These are phyloP conservation scores for Falco berigora DNA, from an alignment of 2,797 vertebrate genomes.

Conservation along the genomic window DNA sequence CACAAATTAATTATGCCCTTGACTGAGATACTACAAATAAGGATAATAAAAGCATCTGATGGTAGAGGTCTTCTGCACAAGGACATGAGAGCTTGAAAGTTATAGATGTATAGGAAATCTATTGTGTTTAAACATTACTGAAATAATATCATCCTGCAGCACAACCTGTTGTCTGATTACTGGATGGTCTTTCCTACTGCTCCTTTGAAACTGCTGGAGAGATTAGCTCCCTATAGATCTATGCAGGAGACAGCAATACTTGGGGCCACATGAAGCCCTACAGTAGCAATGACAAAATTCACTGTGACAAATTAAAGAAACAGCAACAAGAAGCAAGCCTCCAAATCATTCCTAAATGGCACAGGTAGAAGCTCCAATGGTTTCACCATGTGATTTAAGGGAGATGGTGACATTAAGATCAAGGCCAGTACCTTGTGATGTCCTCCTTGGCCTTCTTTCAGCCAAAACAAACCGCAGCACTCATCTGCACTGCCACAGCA, in stretches of 20 bases:
- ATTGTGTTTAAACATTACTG: not conserved
- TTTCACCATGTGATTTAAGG: constrained; percentile 21
- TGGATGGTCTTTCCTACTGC: not conserved
- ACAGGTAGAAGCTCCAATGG: not conserved
- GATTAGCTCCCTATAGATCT: not conserved
- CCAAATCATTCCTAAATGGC: not conserved
- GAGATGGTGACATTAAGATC: not conserved
- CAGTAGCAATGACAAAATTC: not conserved
- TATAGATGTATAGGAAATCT: not conserved
- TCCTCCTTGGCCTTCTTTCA: constrained; percentile 69
- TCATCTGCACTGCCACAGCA: constrained; percentile 26
- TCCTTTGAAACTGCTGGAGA: not conserved
- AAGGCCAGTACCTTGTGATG: constrained; percentile 77
- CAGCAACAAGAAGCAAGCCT: not conserved
- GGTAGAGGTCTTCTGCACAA: not conserved
- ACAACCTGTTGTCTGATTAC: not conserved
- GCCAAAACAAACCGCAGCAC: not conserved
- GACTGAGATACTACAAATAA: not conserved
- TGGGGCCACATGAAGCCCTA: not conserved
- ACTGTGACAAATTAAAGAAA: not conserved
- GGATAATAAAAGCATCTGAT: not conserved
- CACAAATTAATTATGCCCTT: not conserved
- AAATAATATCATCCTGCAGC: not conserved
- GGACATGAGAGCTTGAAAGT: not conserved
- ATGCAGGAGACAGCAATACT: not conserved